Evolutionary conservation across 2,797 vertebrate species (phyloP), one percentile per base, ranked within the genome.

Genomic region (Artibeus jamaicensis): DNA sequence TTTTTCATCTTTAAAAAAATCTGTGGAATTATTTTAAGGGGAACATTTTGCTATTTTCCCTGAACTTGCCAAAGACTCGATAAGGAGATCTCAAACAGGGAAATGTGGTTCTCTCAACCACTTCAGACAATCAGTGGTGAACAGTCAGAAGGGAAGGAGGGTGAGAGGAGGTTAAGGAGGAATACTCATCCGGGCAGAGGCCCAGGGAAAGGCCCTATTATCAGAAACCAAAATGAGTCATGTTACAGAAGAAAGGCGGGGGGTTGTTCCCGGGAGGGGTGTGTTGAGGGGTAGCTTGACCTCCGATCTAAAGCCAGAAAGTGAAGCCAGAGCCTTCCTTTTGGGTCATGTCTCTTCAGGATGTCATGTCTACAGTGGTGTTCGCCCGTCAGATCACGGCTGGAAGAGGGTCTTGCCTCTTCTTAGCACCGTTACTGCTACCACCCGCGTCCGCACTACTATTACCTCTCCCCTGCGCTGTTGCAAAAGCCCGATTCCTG

Each of bases 221-320:
- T 98, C 89, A 84, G 93, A 87, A 96, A 76, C 57, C 26, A 65
- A 2, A 0, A 2, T 95, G 96, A 98, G 67, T 98, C 97, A 97
- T 53, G 48, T 57, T 59, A 39, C n/a, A 65, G 5, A 48, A 76
- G 81, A 85, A 88, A 74, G 57, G 18, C 67, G 48, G 24, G 6
- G 67, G 53, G 79, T 94, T 1, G 94, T 91, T 24, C 62, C 32
- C 9, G 77, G 82, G 53, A 93, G 93, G 89, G 46, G 85, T 9
- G 3, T 12, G 18, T 19, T 42, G 46, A 84, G 12, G 71, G 29
- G 32, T 92, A 62, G 77, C 62, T 89, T 91, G n/a, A 74, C 39
- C 86, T 94, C 55, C 48, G 70, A 91, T 73, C 44, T 73, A 46
- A 68, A 96, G n/a, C 62, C 74, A 50, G 50, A 79, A 84, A 82